Evolutionary conservation across 2,113 vertebrate genomes (phyloP).

Genomic region (Okapia johnstoni): DNA sequence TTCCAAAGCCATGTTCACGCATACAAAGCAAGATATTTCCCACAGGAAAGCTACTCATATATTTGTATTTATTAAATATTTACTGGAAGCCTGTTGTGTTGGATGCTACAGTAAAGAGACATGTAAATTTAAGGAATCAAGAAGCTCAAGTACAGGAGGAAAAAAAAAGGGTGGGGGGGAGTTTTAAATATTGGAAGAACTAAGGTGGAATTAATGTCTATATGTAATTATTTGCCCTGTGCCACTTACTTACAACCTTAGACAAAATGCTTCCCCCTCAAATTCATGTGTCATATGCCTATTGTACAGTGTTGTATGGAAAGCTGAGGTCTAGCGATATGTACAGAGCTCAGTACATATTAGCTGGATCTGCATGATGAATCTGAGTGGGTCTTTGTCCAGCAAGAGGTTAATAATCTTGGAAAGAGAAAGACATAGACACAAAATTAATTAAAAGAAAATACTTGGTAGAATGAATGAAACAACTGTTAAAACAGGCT

Average conservation of each 20-base stretch:
- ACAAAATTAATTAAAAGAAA: neutral
- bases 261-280: neutral
- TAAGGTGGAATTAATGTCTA: neutral
- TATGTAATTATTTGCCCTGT: neutral
- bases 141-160: neutral
- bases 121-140: neutral
- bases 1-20: neutral
- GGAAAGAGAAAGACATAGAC: neutral
- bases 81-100: neutral
- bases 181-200: neutral
- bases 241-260: neutral
- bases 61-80: slow-evolving; percentile 64
- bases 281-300: neutral
- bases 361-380: neutral
- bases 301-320: neutral
- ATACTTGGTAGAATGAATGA: neutral
- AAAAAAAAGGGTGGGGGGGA: neutral
- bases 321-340: neutral
- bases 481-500: neutral
- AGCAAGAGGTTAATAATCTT: neutral
- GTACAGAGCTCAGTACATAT: neutral
- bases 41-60: slow-evolving; percentile 47
- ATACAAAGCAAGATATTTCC: slow-evolving; percentile 53
- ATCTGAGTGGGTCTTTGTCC: neutral
- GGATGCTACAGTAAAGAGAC: neutral